phyloP scores from a whole-genome alignment of 2,888 invertebrate genomes.

The Apeira syringaria region DNA sequence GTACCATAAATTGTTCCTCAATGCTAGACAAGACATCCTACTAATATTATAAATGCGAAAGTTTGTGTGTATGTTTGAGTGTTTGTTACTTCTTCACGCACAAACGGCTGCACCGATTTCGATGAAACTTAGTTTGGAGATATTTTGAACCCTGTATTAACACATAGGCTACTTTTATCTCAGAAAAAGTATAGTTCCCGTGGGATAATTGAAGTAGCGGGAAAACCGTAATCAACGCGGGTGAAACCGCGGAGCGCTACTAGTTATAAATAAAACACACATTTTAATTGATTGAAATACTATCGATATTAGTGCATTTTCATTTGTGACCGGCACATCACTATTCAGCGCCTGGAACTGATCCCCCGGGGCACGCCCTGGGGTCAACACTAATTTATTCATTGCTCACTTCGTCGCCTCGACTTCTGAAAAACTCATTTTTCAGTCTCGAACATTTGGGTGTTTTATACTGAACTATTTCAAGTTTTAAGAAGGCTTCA shows the following conservation, averaged over 20 bases:
- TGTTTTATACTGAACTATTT: neutral
- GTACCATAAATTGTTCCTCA: no score
- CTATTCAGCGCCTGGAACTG: conserved; percentile 41
- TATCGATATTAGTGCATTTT: conserved; percentile 15
- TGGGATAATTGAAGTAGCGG: no score
- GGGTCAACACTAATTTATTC: conserved; percentile 66
- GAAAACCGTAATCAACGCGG: neutral
- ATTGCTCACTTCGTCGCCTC: conserved; percentile 56
- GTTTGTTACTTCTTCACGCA: neutral
- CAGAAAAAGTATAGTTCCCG: no score
- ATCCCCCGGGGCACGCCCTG: conserved; percentile 54
- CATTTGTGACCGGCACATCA: conserved; percentile 24
- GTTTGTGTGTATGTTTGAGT: neutral
- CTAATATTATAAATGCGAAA: neutral
- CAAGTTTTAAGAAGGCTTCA: neutral
- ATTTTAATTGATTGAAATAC: neutral
- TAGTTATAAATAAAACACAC: neutral
- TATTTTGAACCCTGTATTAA: neutral
- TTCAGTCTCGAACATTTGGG: neutral
- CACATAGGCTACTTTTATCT: neutral
- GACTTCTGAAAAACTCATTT: conserved; percentile 19
- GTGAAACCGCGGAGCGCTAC: neutral
- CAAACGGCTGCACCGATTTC: neutral
- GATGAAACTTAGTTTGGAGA: neutral
- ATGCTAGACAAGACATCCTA: neutral